Percentiles rank a stretch among this genome's conserved stretches.
Conservation (phyloP, 2,888 invertebrate genomes). For the Ochlodes sylvanus region DNA sequence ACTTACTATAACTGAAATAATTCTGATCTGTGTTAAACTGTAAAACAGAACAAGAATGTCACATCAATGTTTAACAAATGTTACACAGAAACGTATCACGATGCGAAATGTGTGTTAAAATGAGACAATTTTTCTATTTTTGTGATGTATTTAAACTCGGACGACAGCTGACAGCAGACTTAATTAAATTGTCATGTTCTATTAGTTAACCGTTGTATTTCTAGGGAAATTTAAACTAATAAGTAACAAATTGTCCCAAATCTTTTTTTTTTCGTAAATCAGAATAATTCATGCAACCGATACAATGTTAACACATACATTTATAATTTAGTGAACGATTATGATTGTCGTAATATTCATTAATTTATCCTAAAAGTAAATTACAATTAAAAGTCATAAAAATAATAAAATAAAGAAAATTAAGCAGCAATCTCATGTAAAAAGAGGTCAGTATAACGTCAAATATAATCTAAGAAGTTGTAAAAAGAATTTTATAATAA, state of each 20-base stretch:
- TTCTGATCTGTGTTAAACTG: too few relatives aligned
- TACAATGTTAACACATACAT: too few relatives aligned
- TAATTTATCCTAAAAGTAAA: too few relatives aligned
- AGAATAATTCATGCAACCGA: too few relatives aligned
- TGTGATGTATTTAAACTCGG: not conserved
- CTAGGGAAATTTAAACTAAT: not conserved
- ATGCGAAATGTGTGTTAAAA: not conserved
- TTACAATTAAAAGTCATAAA: too few relatives aligned
- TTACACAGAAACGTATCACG: not conserved
- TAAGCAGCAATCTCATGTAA: not conserved
- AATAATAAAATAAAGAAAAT: too few relatives aligned
- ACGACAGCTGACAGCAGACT: slow-evolving; percentile 13
- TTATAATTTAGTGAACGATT: not conserved
- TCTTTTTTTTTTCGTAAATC: not conserved
- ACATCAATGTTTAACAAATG: too few relatives aligned
- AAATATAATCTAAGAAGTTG: slow-evolving; percentile 13
- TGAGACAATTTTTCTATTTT: not conserved
- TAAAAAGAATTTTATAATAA: slow-evolving; percentile 32
- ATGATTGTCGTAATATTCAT: not conserved
- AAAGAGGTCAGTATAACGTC: not conserved
- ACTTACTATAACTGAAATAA: too few relatives aligned
- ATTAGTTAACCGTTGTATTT: not conserved
- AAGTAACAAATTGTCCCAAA: not conserved
- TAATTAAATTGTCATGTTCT: slow-evolving; percentile 16
- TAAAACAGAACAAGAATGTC: too few relatives aligned